phyloP scores from a whole-genome alignment of 2,797 vertebrate genomes.

The Characodon lateralis region DNA sequence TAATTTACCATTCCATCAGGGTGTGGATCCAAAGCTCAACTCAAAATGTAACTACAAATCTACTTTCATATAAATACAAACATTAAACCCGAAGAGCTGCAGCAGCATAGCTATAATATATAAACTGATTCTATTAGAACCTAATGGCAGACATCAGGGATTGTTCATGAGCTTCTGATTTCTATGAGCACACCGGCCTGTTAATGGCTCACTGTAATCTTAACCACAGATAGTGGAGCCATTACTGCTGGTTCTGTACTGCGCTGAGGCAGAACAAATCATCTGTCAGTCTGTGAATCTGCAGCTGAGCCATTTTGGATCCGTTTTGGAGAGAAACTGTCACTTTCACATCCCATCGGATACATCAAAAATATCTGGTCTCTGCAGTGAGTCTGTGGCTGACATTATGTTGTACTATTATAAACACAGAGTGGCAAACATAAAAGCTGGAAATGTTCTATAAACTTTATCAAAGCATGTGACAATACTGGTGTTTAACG shows the following conservation, averaged over 20 bases:
- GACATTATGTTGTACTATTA: not conserved
- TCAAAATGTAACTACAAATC: not conserved
- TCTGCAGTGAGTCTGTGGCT: conserved; percentile 3
- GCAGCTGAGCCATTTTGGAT: conserved; percentile 4
- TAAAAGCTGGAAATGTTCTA: not conserved
- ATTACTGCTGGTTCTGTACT: conserved; percentile 7
- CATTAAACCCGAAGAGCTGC: not conserved
- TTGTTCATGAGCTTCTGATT: conserved; percentile 1
- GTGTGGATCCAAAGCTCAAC: not conserved
- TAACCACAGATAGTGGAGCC: conserved; percentile 24
- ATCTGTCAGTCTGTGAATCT: not conserved
- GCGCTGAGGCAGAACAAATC: not conserved
- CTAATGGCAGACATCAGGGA: not conserved
- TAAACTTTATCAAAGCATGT: no score
- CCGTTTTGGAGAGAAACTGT: not conserved
- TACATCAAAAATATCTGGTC: not conserved
- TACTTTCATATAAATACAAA: not conserved
- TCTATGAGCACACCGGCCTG: not conserved
- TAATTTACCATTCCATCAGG: conserved; percentile 48
- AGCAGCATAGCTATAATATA: not conserved
- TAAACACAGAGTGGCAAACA: not conserved
- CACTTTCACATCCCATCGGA: conserved; percentile 1
- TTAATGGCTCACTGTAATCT: conserved; percentile 35
- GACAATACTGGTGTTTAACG: not conserved
- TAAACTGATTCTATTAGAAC: not conserved